Conservation (phyloP, 2,797 vertebrate species). For the Mycteria americana region DNA sequence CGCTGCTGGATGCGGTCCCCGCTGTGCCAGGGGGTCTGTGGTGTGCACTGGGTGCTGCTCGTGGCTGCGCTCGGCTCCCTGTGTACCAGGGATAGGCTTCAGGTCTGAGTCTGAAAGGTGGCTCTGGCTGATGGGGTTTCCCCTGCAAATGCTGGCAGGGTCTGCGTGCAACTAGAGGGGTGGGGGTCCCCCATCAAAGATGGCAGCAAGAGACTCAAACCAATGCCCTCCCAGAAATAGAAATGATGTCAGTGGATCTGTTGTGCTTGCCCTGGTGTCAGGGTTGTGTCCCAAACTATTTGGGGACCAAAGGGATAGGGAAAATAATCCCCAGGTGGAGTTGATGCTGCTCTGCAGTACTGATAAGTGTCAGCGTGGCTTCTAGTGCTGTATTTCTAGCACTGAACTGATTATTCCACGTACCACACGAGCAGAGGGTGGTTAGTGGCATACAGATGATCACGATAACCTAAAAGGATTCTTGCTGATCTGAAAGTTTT, state of each 20-base stretch:
- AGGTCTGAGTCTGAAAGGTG: not conserved
- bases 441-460: not conserved
- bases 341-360: not conserved
- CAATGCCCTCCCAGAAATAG: not conserved
- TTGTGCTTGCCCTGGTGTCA: not conserved
- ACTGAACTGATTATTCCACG: not conserved
- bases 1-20: rapidly evolving
- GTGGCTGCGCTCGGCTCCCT: rapidly evolving
- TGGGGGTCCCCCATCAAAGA: rapidly evolving
- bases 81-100: rapidly evolving
- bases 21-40: not conserved
- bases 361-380: not conserved
- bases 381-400: not conserved
- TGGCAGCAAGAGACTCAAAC: not conserved
- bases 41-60: not conserved
- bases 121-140: not conserved
- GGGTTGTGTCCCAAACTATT: not conserved
- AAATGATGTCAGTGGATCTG: not conserved
- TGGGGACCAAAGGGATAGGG: not conserved
- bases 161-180: not conserved
- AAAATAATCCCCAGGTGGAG: not conserved
- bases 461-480: not conserved
- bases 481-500: not conserved
- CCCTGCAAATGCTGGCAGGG: not conserved
- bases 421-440: rapidly evolving